Percentiles rank a stretch among this genome's conserved stretches.
These are phyloP conservation scores for Ophonus ardosiacus DNA, from an alignment of 2,888 invertebrate species.

Conservation along the genomic window DNA sequence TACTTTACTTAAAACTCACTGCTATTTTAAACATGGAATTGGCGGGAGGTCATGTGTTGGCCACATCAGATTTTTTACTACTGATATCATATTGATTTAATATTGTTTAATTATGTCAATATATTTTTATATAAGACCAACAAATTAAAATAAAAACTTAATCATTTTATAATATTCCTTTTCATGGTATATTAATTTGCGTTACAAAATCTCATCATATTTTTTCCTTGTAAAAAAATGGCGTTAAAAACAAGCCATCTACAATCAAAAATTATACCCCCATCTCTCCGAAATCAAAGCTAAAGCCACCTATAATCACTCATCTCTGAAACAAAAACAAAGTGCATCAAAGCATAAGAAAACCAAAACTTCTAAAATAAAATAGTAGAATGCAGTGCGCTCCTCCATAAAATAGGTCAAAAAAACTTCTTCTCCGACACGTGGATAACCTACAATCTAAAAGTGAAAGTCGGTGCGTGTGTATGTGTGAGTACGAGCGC, in stretches of 20 bases:
- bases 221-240: constrained; percentile 5
- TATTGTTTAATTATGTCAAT: no score
- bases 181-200: background rate
- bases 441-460: constrained; percentile 70
- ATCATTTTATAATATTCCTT: no score
- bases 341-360: constrained; percentile 32
- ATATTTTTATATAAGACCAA: no score
- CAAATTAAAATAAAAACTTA: no score
- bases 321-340: constrained; percentile 6
- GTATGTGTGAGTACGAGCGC: constrained; percentile 22
- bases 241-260: constrained; percentile 6
- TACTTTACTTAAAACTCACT: no score
- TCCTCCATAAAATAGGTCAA: constrained; percentile 69
- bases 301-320: background rate
- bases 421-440: constrained; percentile 68
- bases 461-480: constrained; percentile 59
- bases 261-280: background rate
- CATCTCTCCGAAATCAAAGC: background rate
- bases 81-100: no score
- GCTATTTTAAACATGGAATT: no score
- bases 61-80: no score
- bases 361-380: constrained; percentile 43
- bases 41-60: no score
- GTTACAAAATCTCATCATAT: background rate
- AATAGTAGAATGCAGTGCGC: constrained; percentile 40